phyloP scores from a whole-genome alignment of 2,888 invertebrate genomes.

The Theristus sp. region DNA sequence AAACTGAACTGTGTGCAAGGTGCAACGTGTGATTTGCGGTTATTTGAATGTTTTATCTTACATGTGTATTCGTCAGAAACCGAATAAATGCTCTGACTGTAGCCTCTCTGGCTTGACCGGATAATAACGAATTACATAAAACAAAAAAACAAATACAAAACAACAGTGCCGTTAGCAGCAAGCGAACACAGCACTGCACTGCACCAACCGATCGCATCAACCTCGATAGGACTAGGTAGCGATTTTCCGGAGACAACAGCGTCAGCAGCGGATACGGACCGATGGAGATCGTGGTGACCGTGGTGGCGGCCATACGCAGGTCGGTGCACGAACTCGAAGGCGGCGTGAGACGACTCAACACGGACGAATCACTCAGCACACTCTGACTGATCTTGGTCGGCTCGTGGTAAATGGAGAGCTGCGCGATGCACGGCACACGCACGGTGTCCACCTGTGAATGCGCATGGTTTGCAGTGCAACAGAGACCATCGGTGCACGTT shows the following conservation, averaged over 20 bases:
- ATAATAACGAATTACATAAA: too few relatives aligned
- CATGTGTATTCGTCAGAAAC: too few relatives aligned
- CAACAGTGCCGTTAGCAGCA: too few relatives aligned
- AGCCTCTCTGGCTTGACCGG: too few relatives aligned
- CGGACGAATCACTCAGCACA: slow-evolving; percentile 64
- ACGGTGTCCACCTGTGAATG: slow-evolving; percentile 41
- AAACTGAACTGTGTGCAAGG: too few relatives aligned
- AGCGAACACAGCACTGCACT: too few relatives aligned
- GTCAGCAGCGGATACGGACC: slow-evolving; percentile 77
- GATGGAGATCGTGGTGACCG: slow-evolving; percentile 37
- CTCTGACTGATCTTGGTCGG: slow-evolving; percentile 52
- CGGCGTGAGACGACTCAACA: slow-evolving; percentile 35
- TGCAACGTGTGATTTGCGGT: too few relatives aligned
- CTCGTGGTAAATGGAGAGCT: slow-evolving; percentile 81
- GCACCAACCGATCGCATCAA: slow-evolving; percentile 66
- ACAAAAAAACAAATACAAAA: slow-evolving; percentile 38
- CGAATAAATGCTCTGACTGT: too few relatives aligned
- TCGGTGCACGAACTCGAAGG: slow-evolving; percentile 3
- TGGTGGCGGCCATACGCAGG: background rate
- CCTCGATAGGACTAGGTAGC: slow-evolving; percentile 59
- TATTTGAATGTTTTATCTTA: too few relatives aligned
- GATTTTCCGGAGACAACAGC: slow-evolving; percentile 70
- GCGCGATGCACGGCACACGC: slow-evolving; percentile 67
- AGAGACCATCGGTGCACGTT: too few relatives aligned
- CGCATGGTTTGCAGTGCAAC: background rate